Evolutionary conservation across 2,888 invertebrate species (phyloP), one percentile per base, ranked within the genome.

Genomic region (Drosophila dives): DNA sequence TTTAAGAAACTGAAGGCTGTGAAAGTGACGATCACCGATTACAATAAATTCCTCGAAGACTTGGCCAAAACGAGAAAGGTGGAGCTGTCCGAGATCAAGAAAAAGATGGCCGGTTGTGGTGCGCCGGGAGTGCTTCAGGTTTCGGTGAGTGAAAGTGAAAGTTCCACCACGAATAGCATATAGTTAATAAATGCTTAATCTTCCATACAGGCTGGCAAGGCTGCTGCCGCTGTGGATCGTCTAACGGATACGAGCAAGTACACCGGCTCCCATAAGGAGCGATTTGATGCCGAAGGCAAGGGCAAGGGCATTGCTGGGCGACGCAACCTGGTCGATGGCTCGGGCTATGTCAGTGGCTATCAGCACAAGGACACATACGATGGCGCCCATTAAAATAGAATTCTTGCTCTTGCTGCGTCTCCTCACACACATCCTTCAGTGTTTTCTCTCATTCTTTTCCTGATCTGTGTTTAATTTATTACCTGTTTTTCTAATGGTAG

Each of bases 1-100:
- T 98, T 98, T 93, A 97, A 97, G 92, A 97, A 97, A 92, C 95
- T 97, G 82, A 98, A 97, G 95, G 96, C 95, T 54, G 94, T 95
- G 92, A 97, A 97, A 92, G 94, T 97, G 26, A 94, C 94, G 2
- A 93, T 95, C 66, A 95, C 95, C 5, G 98, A 98, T 86, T 98
- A 97, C 92, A 96, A 96, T 91, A 96, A 97, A 89, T 98, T 97
- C 92, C 93, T 98, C 58, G 98, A 97, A 0, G 98, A 97, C 80
- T 93, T 98, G 81, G 96, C 97, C 17, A 97, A 97, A 90, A 96
- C 95, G 85, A 98, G 96, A 93, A 97, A 97, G 90, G 93, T 97
- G 2, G 97, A 97, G 72, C 86, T 96, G 0, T 94, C 95, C 0
- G 97, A 97, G 73, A 96, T 98, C 67, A 97, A 97, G 92, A 95